phyloP scores from a whole-genome alignment of 37 sponge, comb jelly and placozoan genomes.

The Amphimedon queenslandica region DNA sequence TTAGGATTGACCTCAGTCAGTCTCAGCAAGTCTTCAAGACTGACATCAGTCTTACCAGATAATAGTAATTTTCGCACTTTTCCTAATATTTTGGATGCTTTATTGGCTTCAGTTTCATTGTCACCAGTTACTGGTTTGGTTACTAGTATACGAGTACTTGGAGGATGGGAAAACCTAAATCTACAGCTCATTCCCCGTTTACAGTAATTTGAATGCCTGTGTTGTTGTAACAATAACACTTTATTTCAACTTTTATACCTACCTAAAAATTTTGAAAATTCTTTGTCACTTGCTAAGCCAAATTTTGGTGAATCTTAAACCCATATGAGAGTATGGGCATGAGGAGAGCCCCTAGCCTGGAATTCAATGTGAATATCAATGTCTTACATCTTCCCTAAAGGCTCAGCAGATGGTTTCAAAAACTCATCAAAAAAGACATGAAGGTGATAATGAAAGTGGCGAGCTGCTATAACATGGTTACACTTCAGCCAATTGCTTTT shows the following conservation, averaged over 20 bases:
- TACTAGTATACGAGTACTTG: background rate
- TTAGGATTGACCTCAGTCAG: too few relatives aligned
- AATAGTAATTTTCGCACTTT: too few relatives aligned
- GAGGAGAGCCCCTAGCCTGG: conserved; percentile 12
- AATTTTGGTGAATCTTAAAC: conserved; percentile 6
- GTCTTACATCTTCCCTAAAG: background rate
- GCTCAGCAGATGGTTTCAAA: background rate
- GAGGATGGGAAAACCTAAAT: background rate
- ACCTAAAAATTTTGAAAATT: background rate
- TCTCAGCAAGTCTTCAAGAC: too few relatives aligned
- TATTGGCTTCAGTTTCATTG: too few relatives aligned
- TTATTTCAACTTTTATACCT: background rate
- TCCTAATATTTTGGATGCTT: too few relatives aligned
- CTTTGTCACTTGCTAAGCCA: background rate
- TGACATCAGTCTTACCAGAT: too few relatives aligned
- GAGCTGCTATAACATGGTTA: conserved; percentile 4
- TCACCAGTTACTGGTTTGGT: too few relatives aligned
- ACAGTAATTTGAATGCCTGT: conserved; percentile 10
- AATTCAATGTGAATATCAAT: conserved; percentile 12
- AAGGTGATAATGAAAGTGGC: conserved; percentile 22
- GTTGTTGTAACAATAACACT: conserved; percentile 1
- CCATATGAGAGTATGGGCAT: conserved; percentile 15
- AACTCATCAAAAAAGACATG: background rate
- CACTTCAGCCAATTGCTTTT: background rate
- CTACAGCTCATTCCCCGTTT: background rate